Evolutionary conservation across 1,140 invertebrate genomes (phyloP).

Genomic region (Penaeus chinensis): DNA sequence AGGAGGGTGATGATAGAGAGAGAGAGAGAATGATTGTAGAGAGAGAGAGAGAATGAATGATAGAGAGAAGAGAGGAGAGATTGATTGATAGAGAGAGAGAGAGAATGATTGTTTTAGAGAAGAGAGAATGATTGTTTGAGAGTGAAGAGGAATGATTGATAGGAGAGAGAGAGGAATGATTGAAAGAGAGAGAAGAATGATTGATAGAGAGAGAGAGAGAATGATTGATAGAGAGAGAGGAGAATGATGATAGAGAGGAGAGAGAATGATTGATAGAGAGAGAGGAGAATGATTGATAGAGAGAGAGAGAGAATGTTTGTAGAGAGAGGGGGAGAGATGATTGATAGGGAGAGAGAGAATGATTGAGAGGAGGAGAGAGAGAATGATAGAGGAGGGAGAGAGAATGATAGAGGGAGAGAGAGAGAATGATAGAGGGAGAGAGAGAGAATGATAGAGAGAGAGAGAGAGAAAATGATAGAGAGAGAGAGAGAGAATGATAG

Average conservation of each 20-base stretch:
- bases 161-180: background rate
- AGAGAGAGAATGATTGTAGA: background rate
- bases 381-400: too few species aligned
- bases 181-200: too few species aligned
- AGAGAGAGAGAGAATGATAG: too few species aligned
- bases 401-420: too few species aligned
- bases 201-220: background rate
- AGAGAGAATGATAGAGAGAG: fast-evolving
- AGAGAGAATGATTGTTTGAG: background rate
- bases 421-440: too few species aligned
- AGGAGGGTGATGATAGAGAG: too few species aligned
- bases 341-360: background rate
- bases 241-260: too few species aligned
- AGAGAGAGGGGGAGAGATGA: background rate
- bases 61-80: constrained; percentile 2
- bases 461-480: background rate
- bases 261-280: too few species aligned
- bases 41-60: background rate
- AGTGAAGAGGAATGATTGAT: constrained; percentile 1
- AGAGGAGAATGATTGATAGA: too few species aligned
- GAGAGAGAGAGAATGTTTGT: background rate
- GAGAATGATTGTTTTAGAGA: background rate
- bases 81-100: background rate
- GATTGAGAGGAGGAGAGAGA: background rate
- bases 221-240: too few species aligned